phyloP scores from a whole-genome alignment of 2,888 invertebrate genomes.

The Parnassius apollo region DNA sequence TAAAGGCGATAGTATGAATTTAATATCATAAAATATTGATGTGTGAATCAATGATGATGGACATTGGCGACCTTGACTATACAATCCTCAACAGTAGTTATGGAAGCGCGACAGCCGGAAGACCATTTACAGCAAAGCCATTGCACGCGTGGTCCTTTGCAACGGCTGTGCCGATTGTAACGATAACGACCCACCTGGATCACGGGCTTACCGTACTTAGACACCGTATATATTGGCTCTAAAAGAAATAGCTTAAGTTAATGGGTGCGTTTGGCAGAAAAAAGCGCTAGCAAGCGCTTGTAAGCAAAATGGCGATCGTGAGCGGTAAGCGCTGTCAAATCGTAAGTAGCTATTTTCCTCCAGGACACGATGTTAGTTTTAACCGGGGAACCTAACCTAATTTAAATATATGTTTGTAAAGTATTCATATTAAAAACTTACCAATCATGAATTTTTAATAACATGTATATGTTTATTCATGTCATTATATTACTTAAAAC shows the following conservation, averaged over 20 bases:
- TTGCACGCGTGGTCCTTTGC: constrained; percentile 39
- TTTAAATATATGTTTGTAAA: too few relatives aligned
- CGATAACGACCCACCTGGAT: constrained; percentile 42
- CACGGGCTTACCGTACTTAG: constrained; percentile 44
- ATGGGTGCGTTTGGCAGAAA: too few relatives aligned
- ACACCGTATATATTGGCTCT: constrained; percentile 29
- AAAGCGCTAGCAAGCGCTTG: too few relatives aligned
- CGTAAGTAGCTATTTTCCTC: too few relatives aligned
- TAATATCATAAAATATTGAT: neutral
- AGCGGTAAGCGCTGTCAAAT: too few relatives aligned
- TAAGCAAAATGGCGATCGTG: too few relatives aligned
- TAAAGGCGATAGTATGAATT: neutral
- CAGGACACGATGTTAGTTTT: too few relatives aligned
- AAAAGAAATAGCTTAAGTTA: neutral
- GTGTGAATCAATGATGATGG: constrained; percentile 33
- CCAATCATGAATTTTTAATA: too few relatives aligned
- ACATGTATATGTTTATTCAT: too few relatives aligned
- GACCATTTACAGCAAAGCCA: constrained; percentile 50
- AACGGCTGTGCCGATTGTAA: constrained; percentile 46
- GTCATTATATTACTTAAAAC: too few relatives aligned
- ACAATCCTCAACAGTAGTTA: constrained; percentile 33
- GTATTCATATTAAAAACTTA: too few relatives aligned
- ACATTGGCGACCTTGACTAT: constrained; percentile 29
- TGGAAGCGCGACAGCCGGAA: constrained; percentile 37
- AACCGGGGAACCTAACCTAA: too few relatives aligned